Evolutionary conservation across 1,140 invertebrate genomes (phyloP).

Genomic region (Halotydeus destructor): DNA sequence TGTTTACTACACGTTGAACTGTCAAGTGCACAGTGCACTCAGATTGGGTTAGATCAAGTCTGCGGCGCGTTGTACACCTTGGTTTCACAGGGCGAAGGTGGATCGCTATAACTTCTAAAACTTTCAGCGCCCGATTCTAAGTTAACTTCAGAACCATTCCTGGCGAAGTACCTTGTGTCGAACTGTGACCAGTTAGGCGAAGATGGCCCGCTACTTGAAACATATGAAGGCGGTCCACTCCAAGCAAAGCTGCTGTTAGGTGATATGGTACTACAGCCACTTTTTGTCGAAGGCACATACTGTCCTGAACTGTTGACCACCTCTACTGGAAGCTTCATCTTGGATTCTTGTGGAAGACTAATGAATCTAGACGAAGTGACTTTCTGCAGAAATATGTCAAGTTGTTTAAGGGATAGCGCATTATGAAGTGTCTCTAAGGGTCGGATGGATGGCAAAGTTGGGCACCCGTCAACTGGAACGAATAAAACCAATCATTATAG

Average conservation of each 20-base stretch:
- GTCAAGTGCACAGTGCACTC: too few relatives aligned
- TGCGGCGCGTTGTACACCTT: too few relatives aligned
- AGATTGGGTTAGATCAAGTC: too few relatives aligned
- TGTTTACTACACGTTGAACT: too few relatives aligned
- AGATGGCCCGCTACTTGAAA: conserved; percentile 40
- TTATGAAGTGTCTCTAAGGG: conserved; percentile 90
- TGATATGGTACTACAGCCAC: neutral
- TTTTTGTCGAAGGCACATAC: neutral
- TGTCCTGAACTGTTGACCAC: neutral
- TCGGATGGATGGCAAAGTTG: conserved; percentile 47
- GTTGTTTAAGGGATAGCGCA: conserved; percentile 64
- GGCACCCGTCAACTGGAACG: conserved; percentile 3
- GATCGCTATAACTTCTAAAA: too few relatives aligned
- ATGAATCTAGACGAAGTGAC: conserved; percentile 33
- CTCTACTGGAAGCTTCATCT: neutral
- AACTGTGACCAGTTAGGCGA: conserved; percentile 30
- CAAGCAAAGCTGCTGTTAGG: conserved; percentile 20
- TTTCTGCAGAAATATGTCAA: conserved; percentile 64
- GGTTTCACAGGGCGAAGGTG: too few relatives aligned
- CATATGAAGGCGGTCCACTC: conserved; percentile 34
- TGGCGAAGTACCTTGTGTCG: too few relatives aligned
- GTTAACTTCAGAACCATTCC: too few relatives aligned
- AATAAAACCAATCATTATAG: neutral
- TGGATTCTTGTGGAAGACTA: neutral
- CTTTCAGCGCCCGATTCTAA: too few relatives aligned